These are phyloP conservation scores for Ornithorhynchus anatinus DNA, from an alignment of 2,113 vertebrate genomes.

Conservation along the genomic window DNA sequence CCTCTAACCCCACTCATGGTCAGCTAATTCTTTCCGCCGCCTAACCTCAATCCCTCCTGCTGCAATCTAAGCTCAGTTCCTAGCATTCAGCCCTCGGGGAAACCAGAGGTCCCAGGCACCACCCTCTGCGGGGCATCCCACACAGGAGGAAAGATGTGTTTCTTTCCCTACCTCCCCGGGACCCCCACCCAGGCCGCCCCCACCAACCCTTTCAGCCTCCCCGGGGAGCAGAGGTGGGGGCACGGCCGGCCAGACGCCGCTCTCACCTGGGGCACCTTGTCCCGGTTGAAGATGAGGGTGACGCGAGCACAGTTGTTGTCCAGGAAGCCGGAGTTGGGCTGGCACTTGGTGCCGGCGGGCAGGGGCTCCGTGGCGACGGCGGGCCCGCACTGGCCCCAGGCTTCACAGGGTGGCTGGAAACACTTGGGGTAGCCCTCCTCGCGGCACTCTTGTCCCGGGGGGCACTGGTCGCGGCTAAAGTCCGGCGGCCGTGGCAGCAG, in stretches of 20 bases:
- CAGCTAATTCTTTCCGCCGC: too few species aligned
- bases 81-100: too few species aligned
- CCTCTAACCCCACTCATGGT: too few species aligned
- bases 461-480: slow-evolving; percentile 69
- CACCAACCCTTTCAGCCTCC: too few species aligned
- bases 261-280: slow-evolving; percentile 89
- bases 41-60: too few species aligned
- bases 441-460: slow-evolving; percentile 79
- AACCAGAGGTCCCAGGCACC: too few species aligned
- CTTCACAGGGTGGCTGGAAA: slow-evolving; percentile 82
- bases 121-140: too few species aligned
- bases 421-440: slow-evolving; percentile 80
- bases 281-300: slow-evolving; percentile 84
- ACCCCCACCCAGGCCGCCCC: background rate
- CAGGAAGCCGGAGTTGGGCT: slow-evolving; percentile 81
- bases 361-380: slow-evolving; percentile 64
- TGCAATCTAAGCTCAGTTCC: too few species aligned
- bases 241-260: rapidly evolving
- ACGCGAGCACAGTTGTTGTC: slow-evolving; percentile 90
- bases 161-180: background rate
- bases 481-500: slow-evolving; percentile 67
- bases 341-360: slow-evolving; percentile 76
- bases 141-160: too few species aligned
- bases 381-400: slow-evolving; percentile 85
- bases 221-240: background rate